Conservation (phyloP, 2,888 invertebrate species). For the Beris chalybata region DNA sequence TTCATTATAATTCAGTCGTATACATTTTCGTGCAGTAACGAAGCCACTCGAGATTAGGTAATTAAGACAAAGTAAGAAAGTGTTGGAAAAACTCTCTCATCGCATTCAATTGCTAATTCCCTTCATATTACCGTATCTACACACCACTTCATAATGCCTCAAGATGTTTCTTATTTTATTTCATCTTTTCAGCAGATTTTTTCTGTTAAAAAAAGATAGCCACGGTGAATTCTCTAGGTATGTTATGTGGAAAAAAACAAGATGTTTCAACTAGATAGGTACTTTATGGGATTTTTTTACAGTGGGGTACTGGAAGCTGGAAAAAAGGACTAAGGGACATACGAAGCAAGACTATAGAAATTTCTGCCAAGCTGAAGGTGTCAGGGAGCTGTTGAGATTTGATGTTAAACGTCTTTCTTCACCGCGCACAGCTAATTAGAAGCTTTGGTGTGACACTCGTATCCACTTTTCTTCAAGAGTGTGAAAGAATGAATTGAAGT, state of each 20-base stretch:
- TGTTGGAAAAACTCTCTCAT: slow-evolving; percentile 12
- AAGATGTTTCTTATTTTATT: slow-evolving; percentile 3
- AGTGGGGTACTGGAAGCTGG: background rate
- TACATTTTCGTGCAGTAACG: too few species aligned
- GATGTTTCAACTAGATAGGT: too few species aligned
- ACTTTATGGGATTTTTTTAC: background rate
- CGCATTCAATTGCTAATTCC: slow-evolving; percentile 31
- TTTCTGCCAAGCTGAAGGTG: background rate
- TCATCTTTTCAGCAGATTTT: slow-evolving; percentile 2
- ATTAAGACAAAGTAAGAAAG: slow-evolving; percentile 22
- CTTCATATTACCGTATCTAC: slow-evolving; percentile 16
- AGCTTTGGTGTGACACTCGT: slow-evolving; percentile 38
- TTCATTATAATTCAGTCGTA: too few species aligned
- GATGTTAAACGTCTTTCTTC: slow-evolving; percentile 38
- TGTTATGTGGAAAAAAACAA: background rate
- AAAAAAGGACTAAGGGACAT: background rate
- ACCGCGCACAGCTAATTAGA: slow-evolving; percentile 39
- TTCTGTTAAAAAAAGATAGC: background rate
- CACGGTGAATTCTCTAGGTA: background rate
- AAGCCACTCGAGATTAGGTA: slow-evolving; percentile 21
- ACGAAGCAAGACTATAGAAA: slow-evolving; percentile 2
- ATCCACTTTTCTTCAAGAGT: slow-evolving; percentile 37
- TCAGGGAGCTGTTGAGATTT: slow-evolving; percentile 20
- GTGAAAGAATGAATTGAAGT: slow-evolving; percentile 37
- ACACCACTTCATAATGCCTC: background rate